Base-by-base conservation (phyloP, 2,888 invertebrate species). In the Tetramorium bicarinatum region DNA sequence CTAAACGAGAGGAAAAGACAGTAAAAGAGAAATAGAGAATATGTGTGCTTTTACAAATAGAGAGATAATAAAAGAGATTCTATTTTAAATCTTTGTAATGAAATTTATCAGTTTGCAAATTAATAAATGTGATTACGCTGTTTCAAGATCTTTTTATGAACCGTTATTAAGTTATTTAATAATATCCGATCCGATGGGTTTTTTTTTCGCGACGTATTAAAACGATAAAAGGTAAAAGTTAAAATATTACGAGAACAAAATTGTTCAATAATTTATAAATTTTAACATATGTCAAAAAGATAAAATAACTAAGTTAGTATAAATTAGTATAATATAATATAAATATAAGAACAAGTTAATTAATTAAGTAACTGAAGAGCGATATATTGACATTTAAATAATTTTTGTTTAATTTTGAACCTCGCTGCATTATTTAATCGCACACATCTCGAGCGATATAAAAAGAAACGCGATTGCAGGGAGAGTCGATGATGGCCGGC, bases 401-500 rank as follows among this genome's bases (percentile, higher is more conserved):
- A 52, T 52, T 29, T 69, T 52, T 34, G 2, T 11, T 15, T 2
- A 34, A 44, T 29, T 34, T 21, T 9, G 8, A 44, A 21, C 18
- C n/a, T 52, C 4, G 7, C 18, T 9, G 41, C 29, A 61, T 34
- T n/a, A 44, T 74, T 59, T 25, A 25, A 76, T 21, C 34, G 13
- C 9, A 38, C 21, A 21, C 7, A 49, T 21, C 11, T 49, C 49
- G 62, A 38, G 13, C 29, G 49, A 21, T 25, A 62, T 75, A 52
- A 64, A 41, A 64, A 52, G 18, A 76, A 38, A 25, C 21, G 52
- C 18, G 41, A 64, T 61, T 75, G 54, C 18, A 18, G 2, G 38
- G 21, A 62, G 49, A 62, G 18, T 38, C 75, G 38, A 64, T 49
- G 64, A 76, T 52, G 18, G 38, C 62, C 38, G 62, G 49, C 52